phyloP scores from a whole-genome alignment of 1,140 invertebrate species.

The Tetragnatha versicolor region DNA sequence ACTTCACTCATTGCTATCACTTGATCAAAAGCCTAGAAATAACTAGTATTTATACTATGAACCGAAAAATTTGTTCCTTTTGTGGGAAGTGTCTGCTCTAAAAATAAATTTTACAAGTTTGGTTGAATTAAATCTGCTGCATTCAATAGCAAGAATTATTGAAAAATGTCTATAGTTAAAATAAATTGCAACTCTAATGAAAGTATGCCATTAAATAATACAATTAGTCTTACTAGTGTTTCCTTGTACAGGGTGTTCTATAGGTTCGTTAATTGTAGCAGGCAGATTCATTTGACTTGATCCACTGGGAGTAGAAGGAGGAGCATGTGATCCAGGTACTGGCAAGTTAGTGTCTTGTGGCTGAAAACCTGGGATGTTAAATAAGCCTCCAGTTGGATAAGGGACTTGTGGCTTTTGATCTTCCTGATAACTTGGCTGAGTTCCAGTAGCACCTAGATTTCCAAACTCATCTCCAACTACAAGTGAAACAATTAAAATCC shows the following conservation, averaged over 20 bases:
- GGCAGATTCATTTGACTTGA: conserved; percentile 23
- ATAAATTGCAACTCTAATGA: too few species aligned
- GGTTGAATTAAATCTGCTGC: neutral
- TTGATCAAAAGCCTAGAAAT: too few species aligned
- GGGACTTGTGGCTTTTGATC: conserved; percentile 7
- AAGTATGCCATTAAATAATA: too few species aligned
- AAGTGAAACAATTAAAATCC: neutral
- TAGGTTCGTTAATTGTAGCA: neutral
- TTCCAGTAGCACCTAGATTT: too few species aligned
- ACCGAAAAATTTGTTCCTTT: neutral
- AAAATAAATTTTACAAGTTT: neutral
- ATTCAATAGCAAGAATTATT: too few species aligned
- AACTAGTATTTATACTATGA: too few species aligned
- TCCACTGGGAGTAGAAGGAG: conserved; percentile 52
- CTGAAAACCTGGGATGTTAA: conserved; percentile 6
- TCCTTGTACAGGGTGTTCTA: neutral
- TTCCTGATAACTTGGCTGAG: neutral
- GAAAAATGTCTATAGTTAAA: too few species aligned
- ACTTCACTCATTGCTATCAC: neutral
- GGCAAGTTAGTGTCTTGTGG: conserved; percentile 19
- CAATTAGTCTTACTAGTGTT: conserved; percentile 1
- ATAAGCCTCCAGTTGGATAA: conserved; percentile 32
- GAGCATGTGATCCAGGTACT: conserved; percentile 38
- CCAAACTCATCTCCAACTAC: too few species aligned
- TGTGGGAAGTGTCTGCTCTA: neutral